Evolutionary conservation across 2,113 vertebrate genomes (phyloP).

Genomic region (Ceyx cyanopectus): DNA sequence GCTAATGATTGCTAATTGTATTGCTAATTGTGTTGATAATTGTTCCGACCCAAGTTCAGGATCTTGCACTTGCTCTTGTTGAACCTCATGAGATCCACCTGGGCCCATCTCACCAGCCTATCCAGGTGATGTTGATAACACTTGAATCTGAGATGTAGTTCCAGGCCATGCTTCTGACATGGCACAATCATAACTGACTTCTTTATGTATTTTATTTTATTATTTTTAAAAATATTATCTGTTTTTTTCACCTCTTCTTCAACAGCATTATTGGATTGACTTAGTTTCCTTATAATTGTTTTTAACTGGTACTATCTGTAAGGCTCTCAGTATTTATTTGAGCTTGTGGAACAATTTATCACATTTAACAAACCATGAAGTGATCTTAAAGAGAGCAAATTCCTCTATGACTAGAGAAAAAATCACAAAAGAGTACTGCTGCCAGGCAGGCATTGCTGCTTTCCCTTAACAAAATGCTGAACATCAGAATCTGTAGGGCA

Average conservation of each 20-base stretch:
- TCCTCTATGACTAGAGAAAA: neutral
- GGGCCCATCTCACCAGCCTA: no score
- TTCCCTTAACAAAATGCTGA: neutral
- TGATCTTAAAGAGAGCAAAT: neutral
- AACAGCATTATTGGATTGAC: neutral
- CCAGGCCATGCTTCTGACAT: neutral
- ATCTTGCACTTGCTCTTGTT: no score
- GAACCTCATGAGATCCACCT: no score
- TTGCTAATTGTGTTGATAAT: no score
- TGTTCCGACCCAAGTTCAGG: no score
- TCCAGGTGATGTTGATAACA: neutral
- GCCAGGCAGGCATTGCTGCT: neutral
- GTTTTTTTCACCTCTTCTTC: neutral
- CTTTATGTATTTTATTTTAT: neutral
- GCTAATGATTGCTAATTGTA: no score
- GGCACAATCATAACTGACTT: neutral
- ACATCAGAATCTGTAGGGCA: neutral
- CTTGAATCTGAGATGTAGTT: neutral
- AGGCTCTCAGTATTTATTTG: neutral
- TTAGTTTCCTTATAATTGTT: neutral
- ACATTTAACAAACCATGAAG: neutral
- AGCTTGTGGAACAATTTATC: neutral
- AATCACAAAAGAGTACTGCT: neutral
- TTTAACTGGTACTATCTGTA: neutral
- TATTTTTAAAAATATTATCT: no score